phyloP scores from a whole-genome alignment of 2,888 invertebrate species.

The Cryptus viduatorius region DNA sequence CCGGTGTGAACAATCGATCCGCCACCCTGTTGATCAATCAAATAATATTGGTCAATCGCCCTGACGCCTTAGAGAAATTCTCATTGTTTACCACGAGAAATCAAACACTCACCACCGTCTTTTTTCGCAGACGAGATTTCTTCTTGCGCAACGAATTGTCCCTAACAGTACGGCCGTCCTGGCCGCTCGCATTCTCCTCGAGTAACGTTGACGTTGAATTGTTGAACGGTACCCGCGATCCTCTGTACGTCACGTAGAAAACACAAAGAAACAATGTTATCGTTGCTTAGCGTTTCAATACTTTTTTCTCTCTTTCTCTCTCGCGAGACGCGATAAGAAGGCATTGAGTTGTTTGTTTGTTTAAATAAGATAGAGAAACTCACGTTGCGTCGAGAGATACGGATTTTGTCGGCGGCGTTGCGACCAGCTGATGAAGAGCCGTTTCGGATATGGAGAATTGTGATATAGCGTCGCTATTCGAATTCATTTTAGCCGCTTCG shows the following conservation, averaged over 20 bases:
- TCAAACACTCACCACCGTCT: conserved; percentile 81
- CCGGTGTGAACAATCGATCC: conserved; percentile 69
- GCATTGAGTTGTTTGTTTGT: not conserved
- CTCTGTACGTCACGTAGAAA: conserved; percentile 74
- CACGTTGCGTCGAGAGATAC: conserved; percentile 82
- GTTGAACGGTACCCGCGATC: conserved; percentile 80
- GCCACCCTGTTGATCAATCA: conserved; percentile 34
- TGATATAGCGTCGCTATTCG: conserved; percentile 80
- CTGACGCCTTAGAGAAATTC: not conserved
- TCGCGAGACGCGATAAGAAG: not conserved
- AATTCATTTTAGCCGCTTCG: conserved; percentile 76
- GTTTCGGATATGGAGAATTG: conserved; percentile 95
- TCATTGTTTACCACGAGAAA: not conserved
- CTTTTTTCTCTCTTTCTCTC: not conserved
- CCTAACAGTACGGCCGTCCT: conserved; percentile 82
- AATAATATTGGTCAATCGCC: not conserved
- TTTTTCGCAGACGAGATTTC: conserved; percentile 85
- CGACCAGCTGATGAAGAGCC: conserved; percentile 90
- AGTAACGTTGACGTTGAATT: conserved; percentile 87
- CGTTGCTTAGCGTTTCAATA: not conserved
- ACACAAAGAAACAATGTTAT: conserved; percentile 41
- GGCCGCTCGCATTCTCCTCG: conserved; percentile 83
- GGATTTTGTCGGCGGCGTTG: conserved; percentile 84
- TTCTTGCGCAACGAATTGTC: conserved; percentile 85
- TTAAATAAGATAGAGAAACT: conserved; percentile 67